Evolutionary conservation across 2,888 invertebrate species (phyloP), one percentile per base, ranked within the genome.

Genomic region (Melanophora roralis): DNA sequence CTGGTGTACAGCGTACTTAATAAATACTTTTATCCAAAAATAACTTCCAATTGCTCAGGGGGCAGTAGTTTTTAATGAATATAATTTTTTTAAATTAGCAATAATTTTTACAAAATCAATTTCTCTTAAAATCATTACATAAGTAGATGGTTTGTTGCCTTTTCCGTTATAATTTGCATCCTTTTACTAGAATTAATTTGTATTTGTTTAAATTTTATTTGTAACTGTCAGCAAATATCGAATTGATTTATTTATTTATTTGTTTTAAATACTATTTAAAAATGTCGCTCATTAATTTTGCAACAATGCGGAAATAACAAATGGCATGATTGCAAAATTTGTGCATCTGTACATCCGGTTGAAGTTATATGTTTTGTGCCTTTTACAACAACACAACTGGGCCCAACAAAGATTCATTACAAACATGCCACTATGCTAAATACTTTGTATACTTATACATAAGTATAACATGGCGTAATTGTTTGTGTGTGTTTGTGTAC

Each of bases 221-320:
- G 38, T 36, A 23, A 40, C 67, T 76, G 80, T 76, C 80, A 80
- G 64, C 80, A 76, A 68, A 80, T 76, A 72, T 65, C 72, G 76
- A 76, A 76, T 80, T 80, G 80, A 80, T 80, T 80, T 80, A 80
- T 80, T 73, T 73, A 27, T 8, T 72, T 64, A 57, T 65, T 49
- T 74, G 74, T 67, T 67, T 59, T 59, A 74, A 67, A 67, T 40
- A n/a, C n/a, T n/a, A 74, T 67, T 74, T 74, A 47, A 72, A 80
- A 72, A 43, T 75, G 45, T 67, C 72, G 72, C 51, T 60, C 80
- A 80, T 76, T 68, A 72, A 68, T 72, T 68, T 80, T 76, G 72
- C 72, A 80, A 57, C 72, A 80, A 76, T 76, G 80, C 80, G 80
- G 80, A 80, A 80, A 80, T 80, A 80, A 76, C 80, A 80, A 80